Evolutionary conservation across 2,888 invertebrate genomes (phyloP), one percentile per base, ranked within the genome.

Genomic region (Eilema sororculum): DNA sequence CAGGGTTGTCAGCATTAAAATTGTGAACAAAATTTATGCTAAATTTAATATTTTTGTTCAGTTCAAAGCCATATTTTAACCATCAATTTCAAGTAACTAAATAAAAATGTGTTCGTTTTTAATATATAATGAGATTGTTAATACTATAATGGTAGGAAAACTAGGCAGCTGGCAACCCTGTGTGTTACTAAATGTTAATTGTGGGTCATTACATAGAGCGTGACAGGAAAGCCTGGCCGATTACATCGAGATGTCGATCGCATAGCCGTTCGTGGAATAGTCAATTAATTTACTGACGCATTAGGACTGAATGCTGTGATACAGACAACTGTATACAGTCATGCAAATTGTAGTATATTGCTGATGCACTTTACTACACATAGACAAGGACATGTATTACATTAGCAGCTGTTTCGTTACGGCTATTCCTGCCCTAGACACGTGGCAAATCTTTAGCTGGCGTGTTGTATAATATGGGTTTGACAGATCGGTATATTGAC

Each of bases 141-240:
- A 22, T 30, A 33, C 65, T 6, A 30, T 33, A 30, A 13, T 16
- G 10, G 22, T 20, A 24, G 24, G 28, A 65, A 41, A 24, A 65
- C 22, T 22, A 30, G 24, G 20, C 0, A 58, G 37, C 22, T 25
- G 65, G 25, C 41, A 66, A 41, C 65, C 65, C 65, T 77, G 76
- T 74, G 67, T 73, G 78, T 69, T 72, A 61, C 70, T 76, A 75
- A 71, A 81, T 81, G 85, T 82, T 86, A 89, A 90, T 88, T 86
- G 86, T 77, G 68, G 73, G 73, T 81, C 76, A 89, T 90, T 88
- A 89, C 82, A 66, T 76, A 72, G 83, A 87, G 87, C 91, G 89
- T 89, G 93, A 92, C 92, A 91, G 91, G 92, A 93, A 92, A 90
- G 87, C 84, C 87, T 80, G 79, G 67, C 70, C 82, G 90, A 91